phyloP scores from a whole-genome alignment of 2,888 invertebrate genomes.

The Lithosia quadra region DNA sequence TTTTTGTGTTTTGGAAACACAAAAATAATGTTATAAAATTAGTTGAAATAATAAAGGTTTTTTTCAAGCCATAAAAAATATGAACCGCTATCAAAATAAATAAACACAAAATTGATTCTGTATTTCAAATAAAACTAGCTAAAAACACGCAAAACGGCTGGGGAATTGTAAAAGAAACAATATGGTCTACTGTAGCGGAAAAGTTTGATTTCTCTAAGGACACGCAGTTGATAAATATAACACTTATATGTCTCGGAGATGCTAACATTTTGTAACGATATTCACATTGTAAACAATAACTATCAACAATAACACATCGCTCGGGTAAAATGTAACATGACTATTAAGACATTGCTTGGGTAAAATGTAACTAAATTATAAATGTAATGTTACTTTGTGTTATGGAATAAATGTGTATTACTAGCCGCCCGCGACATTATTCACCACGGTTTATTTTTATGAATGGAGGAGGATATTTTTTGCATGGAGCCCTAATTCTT shows the following conservation, averaged over 20 bases:
- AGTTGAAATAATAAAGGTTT: no score
- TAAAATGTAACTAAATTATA: neutral
- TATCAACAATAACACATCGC: neutral
- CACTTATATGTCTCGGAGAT: constrained; percentile 42
- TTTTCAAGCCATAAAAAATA: neutral
- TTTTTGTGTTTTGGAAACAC: no score
- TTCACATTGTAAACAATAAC: constrained; percentile 4
- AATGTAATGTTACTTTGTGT: neutral
- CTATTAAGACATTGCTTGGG: neutral
- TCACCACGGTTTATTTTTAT: no score
- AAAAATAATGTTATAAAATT: no score
- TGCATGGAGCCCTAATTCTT: no score
- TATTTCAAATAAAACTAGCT: constrained; percentile 38
- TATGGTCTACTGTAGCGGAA: constrained; percentile 50
- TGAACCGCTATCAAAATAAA: neutral
- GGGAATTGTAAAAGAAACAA: constrained; percentile 52
- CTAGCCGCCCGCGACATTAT: no score
- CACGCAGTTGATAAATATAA: constrained; percentile 56
- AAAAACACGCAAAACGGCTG: constrained; percentile 41
- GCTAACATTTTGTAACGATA: constrained; percentile 14
- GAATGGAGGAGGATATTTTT: no score
- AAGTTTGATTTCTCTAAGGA: constrained; percentile 67
- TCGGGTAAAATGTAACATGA: neutral
- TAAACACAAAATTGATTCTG: neutral
- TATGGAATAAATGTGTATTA: no score